Base-by-base conservation (phyloP, 2,113 vertebrate species). In the Thunnus thynnus region DNA sequence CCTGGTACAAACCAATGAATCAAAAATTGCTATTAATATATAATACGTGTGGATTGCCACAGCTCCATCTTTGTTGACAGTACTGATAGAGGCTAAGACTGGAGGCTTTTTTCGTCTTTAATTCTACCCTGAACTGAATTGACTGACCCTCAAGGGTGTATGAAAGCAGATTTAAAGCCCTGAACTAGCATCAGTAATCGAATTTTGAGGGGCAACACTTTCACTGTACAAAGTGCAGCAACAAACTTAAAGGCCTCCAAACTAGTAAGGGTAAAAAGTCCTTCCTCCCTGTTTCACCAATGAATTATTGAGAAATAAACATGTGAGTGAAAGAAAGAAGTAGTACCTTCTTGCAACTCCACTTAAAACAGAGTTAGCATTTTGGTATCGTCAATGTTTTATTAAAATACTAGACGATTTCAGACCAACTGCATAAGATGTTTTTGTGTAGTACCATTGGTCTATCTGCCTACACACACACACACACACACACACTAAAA, bases 291-390 rank as follows among this genome's bases (percentile, higher is more conserved):
- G 80, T 88, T 88, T 46, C 36, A 50, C 69, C 30, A 54, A 86
- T 89, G 64, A 91, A 92, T 91, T 87, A 93, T 89, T 92, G 86
- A 93, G 83, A 89, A 91, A 91, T 82, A 87, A 91, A 89, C 58
- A 46, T 51, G 47, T 41, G 14, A 70, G 9, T 25, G 66, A 82
- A 67, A 76, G 58, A 80, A 82, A 88, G 57, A 69, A 84, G 72
- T 32, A 62, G n/a, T 2, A 44, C n/a, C 64, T 72, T 41, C 58
- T 76, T 69, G 82, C 64, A 58, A 70, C 82, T 87, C 75, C 84
- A 91, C 73, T 90, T 74, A 60, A 87, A 91, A 89, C 80, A 70
- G 71, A 80, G 58, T 87, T 81, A 70, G 54, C 68, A 52, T 91
- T 80, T 86, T 73, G 69, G 75, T 60, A 17, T 83, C 56, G 69